These are phyloP conservation scores for Erynnis tages DNA, from an alignment of 2,888 invertebrate genomes.

Conservation along the genomic window DNA sequence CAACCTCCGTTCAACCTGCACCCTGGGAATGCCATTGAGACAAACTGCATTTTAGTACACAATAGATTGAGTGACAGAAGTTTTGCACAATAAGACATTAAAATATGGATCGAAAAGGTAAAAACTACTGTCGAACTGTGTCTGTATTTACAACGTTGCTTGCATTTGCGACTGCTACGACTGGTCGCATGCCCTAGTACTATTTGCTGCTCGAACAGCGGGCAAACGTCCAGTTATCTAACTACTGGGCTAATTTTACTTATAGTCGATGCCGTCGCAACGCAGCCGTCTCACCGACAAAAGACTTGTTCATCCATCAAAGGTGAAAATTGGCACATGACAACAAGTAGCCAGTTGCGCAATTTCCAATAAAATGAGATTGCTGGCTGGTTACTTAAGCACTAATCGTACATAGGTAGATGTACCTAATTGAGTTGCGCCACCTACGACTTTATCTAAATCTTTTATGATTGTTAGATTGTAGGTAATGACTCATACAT, in stretches of 20 bases:
- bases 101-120: too few relatives aligned
- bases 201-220: constrained; percentile 74
- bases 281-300: constrained; percentile 66
- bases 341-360: constrained; percentile 18
- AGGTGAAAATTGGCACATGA: constrained; percentile 46
- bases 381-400: constrained; percentile 17
- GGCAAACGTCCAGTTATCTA: constrained; percentile 81
- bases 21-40: too few relatives aligned
- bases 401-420: constrained; percentile 8
- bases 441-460: background rate
- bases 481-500: background rate
- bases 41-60: too few relatives aligned
- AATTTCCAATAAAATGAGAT: constrained; percentile 18
- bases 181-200: constrained; percentile 81
- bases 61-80: too few relatives aligned
- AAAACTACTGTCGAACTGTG: constrained; percentile 41
- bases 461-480: background rate
- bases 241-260: constrained; percentile 81
- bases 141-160: constrained; percentile 64
- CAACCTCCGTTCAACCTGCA: too few relatives aligned
- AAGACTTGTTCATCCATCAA: constrained; percentile 63
- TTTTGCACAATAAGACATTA: too few relatives aligned
- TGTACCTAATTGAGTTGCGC: constrained; percentile 2
- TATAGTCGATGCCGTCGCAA: constrained; percentile 78
- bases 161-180: constrained; percentile 74